Evolutionary conservation across 2,888 invertebrate genomes (phyloP), one percentile per base, ranked within the genome.

Genomic region (Orthosia gothica): DNA sequence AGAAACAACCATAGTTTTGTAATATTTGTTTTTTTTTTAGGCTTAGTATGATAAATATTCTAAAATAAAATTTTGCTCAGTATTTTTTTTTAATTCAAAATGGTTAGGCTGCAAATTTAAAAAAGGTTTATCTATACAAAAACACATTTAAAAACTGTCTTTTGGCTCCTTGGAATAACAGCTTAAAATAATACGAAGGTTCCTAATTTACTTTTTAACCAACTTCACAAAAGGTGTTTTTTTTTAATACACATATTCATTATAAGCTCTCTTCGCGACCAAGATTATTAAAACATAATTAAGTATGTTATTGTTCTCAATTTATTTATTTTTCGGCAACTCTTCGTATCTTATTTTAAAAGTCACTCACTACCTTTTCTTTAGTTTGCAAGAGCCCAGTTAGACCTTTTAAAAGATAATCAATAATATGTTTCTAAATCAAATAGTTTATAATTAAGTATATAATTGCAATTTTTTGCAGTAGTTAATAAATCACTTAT

Each of bases 61-160:
- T n/a, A 55, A 40, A 40, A 49, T 61, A n/a, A 45, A 57, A 40
- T 20, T 23, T 0, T 63, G 23, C 23, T 54, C 47, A 73, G 54
- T 32, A 47, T 75, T 75, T 45, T 49, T 49, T 47, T 45, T 49
- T 26, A 5, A n/a, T 45, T 9, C 7, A 26, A 49, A 68, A 76
- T 65, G 3, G 4, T 0, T 61, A 32, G 5, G 26, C 20, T 45
- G 16, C 20, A 71, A 23, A 11, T 20, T 45, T 47, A 73, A 66
- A 59, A 59, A 1, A n/a, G n/a, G 0, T 62, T 59, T 7, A 15
- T 15, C 7, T 40, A 3, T 54, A 20, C 12, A 45, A 15, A 68
- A 64, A 64, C 18, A 45, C 1, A 12, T 23, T 23, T 52, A 63
- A 18, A 82, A 69, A 32, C 2, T 52, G 2, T 9, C 45, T 26